phyloP scores from a whole-genome alignment of 2,113 vertebrate genomes.

The Neogale vison region DNA sequence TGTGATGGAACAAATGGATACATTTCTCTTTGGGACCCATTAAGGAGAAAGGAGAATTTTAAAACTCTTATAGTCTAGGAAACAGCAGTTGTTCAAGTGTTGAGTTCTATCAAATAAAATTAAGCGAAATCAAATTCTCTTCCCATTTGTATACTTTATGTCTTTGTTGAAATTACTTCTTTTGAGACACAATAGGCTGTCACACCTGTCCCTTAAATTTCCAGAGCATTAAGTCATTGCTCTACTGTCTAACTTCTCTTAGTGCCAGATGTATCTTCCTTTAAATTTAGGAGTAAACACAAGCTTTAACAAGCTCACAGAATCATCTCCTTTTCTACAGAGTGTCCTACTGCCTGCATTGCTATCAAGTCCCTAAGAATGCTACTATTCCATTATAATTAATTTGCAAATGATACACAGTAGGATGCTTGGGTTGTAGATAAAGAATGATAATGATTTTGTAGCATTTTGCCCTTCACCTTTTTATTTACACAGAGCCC shows the following conservation, averaged over 20 bases:
- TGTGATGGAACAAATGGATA: conserved; percentile 72
- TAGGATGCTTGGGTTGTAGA: not conserved
- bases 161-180: conserved; percentile 68
- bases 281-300: conserved; percentile 25
- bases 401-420: not conserved
- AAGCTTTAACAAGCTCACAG: not conserved
- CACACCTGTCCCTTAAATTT: conserved; percentile 50
- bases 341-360: not conserved
- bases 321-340: not conserved
- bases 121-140: conserved; percentile 78
- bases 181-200: conserved; percentile 55
- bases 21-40: conserved; percentile 65
- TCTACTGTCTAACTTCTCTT: conserved; percentile 61
- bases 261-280: not conserved
- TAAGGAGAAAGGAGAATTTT: conserved; percentile 65
- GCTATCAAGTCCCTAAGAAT: not conserved
- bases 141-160: conserved; percentile 72
- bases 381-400: not conserved
- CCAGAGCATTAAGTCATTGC: conserved; percentile 1
- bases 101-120: conserved; percentile 77
- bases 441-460: not conserved
- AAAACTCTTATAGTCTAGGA: conserved; percentile 63
- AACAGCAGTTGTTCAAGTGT: conserved; percentile 76
- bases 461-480: not conserved
- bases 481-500: not conserved